These are phyloP conservation scores for Acestrorhynchus altus DNA, from an alignment of 2,797 vertebrate genomes.

Conservation along the genomic window DNA sequence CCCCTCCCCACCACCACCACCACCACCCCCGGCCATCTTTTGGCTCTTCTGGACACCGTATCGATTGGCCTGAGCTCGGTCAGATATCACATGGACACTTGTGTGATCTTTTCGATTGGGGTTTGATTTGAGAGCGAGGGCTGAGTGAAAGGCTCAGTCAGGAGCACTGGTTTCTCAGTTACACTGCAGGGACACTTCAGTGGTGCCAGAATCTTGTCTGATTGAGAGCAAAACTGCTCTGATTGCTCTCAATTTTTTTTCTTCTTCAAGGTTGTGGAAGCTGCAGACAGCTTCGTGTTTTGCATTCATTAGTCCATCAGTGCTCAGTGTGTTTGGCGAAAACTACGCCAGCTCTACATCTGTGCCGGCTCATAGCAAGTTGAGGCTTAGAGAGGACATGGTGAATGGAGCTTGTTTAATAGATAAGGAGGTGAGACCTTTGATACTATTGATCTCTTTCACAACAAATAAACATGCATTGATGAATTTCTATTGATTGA, in stretches of 20 bases:
- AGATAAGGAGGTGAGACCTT: no score
- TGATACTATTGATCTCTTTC: no score
- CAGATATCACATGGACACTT: conserved; percentile 19
- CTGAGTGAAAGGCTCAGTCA: conserved; percentile 1
- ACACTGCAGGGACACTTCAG: background rate
- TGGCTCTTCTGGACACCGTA: background rate
- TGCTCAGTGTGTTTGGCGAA: background rate
- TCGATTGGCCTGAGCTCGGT: conserved; percentile 16
- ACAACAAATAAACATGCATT: no score
- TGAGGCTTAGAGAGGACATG: background rate
- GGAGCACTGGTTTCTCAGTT: background rate
- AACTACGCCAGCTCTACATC: background rate
- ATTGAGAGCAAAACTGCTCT: conserved; percentile 19
- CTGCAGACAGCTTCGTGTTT: conserved; percentile 2
- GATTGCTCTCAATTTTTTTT: conserved; percentile 9
- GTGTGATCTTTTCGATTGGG: conserved; percentile 23
- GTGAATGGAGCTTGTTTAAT: no score
- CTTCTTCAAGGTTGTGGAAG: conserved; percentile 11
- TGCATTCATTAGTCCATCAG: conserved; percentile 25
- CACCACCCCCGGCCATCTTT: no score
- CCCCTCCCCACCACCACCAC: background rate
- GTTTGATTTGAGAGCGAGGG: conserved; percentile 23
- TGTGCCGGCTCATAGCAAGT: background rate
- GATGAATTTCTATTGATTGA: no score
- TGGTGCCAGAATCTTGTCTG: conserved; percentile 7